These are phyloP conservation scores for Latrodectus hesperus DNA, from an alignment of 2,888 invertebrate genomes.

Conservation along the genomic window DNA sequence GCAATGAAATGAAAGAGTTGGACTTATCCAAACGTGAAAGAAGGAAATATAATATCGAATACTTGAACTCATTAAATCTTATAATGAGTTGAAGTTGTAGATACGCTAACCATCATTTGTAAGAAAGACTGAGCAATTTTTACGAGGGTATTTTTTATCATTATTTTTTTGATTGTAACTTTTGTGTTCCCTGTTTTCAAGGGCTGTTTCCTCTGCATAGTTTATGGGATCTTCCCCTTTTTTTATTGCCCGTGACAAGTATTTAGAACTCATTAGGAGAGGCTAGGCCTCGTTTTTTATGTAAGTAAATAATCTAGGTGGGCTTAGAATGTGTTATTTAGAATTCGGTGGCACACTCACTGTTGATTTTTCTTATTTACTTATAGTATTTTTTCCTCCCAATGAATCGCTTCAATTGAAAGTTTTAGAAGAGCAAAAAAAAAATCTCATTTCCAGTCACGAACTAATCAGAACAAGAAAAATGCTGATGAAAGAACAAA, in stretches of 20 bases:
- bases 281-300: conserved; percentile 1
- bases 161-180: not conserved
- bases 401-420: not conserved
- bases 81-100: not conserved
- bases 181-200: not conserved
- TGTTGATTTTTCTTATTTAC: not conserved
- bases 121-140: not conserved
- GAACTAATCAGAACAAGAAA: not conserved
- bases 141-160: not conserved
- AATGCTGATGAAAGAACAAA: not conserved
- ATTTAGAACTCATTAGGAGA: not conserved
- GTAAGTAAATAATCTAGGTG: not conserved
- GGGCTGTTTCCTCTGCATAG: not conserved
- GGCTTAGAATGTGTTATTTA: not conserved
- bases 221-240: conserved; percentile 3
- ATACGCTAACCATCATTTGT: not conserved
- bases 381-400: not conserved
- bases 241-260: conserved; percentile 1
- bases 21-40: not conserved
- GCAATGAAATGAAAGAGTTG: not conserved
- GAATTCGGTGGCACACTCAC: conserved; percentile 3
- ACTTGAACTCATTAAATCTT: not conserved
- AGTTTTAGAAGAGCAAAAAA: not conserved
- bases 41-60: not conserved
- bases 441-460: not conserved